These are phyloP conservation scores for Tamias sibiricus DNA, from an alignment of 2,113 vertebrate genomes.

Conservation along the genomic window DNA sequence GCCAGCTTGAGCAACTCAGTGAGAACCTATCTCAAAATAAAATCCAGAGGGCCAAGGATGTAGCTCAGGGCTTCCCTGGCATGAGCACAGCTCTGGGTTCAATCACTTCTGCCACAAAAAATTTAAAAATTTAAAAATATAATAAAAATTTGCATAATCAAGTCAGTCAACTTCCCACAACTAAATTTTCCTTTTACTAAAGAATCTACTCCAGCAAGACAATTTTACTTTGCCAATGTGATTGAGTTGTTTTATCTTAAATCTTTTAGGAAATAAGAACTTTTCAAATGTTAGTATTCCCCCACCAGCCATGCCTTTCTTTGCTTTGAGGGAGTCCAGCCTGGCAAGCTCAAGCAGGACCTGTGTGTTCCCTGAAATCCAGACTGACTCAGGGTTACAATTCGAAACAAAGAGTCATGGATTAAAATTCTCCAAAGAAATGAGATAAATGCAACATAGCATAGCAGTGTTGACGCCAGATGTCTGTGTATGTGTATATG, in stretches of 20 bases:
- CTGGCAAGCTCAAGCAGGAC: neutral
- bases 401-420: too few relatives aligned
- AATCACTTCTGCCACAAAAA: neutral
- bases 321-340: neutral
- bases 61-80: neutral
- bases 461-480: neutral
- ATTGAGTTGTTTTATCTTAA: neutral
- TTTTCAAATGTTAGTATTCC: neutral
- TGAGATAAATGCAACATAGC: neutral
- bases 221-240: neutral
- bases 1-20: neutral
- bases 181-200: neutral
- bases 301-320: neutral
- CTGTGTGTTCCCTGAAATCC: neutral
- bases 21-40: neutral
- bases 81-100: neutral
- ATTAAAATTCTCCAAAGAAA: neutral
- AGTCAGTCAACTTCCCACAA: neutral
- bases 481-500: neutral
- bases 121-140: too few relatives aligned
- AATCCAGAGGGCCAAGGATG: neutral
- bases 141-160: neutral
- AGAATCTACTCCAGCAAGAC: neutral
- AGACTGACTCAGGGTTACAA: neutral
- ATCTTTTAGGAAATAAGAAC: neutral